A percentile compares a stretch with the other conserved stretches of the same genome.
Evolutionary conservation across 2,888 invertebrate species (phyloP).

Genomic region (Phortica okadai): DNA sequence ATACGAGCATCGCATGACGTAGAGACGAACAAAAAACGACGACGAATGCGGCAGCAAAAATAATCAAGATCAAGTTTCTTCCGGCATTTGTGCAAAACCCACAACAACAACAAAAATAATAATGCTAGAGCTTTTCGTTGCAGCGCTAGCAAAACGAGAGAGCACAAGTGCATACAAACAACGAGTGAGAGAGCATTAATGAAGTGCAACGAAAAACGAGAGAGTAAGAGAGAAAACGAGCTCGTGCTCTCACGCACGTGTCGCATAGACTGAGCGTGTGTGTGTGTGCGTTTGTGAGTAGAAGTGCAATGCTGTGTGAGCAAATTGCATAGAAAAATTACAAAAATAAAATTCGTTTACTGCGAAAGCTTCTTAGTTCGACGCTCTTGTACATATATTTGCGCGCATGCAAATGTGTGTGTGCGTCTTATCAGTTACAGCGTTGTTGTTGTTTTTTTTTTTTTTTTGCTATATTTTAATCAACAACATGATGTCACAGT

Average conservation of each 20-base stretch:
- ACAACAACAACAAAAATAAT: constrained; percentile 60
- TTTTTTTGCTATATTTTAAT: too few relatives aligned
- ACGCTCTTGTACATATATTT: not conserved
- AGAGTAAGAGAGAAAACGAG: not conserved
- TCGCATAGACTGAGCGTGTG: not conserved
- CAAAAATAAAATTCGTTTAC: too few relatives aligned
- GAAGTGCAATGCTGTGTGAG: not conserved
- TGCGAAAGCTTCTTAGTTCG: too few relatives aligned
- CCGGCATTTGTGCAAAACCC: constrained; percentile 59
- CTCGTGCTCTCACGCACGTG: not conserved
- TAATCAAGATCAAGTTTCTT: constrained; percentile 73
- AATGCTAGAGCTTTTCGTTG: constrained; percentile 55
- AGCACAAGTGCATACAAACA: not conserved
- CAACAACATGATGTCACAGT: not conserved
- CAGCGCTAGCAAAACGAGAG: constrained; percentile 36
- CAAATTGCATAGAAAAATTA: not conserved
- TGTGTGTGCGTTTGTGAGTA: too few relatives aligned
- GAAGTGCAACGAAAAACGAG: not conserved
- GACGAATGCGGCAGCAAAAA: constrained; percentile 53
- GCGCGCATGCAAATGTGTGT: not conserved
- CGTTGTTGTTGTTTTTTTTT: not conserved
- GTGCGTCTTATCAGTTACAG: not conserved
- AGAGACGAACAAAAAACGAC: not conserved
- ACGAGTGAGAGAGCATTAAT: constrained; percentile 25
- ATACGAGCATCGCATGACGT: too few relatives aligned